Evolutionary conservation across 2,113 vertebrate genomes (phyloP).

Genomic region (Crotalus viridis): DNA sequence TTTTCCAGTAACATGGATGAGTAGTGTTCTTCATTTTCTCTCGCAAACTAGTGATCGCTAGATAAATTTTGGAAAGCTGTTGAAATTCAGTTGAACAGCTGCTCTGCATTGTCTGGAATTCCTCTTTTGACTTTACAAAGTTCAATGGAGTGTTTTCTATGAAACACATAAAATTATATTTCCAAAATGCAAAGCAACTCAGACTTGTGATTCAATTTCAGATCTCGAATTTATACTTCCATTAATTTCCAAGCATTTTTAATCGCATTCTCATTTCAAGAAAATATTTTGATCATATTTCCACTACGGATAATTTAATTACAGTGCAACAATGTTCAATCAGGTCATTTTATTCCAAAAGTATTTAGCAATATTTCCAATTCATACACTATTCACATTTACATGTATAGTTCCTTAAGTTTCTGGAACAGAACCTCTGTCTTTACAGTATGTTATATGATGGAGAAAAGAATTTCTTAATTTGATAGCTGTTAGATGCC

Average conservation of each 20-base stretch:
- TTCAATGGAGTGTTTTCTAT: slow-evolving; percentile 59
- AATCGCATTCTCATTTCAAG: slow-evolving; percentile 59
- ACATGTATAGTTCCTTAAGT: slow-evolving; percentile 63
- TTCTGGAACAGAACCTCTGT: slow-evolving; percentile 64
- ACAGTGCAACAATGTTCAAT: slow-evolving; percentile 40
- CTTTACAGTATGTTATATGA: slow-evolving; percentile 67
- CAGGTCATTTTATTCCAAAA: slow-evolving; percentile 59
- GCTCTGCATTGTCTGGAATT: slow-evolving; percentile 54
- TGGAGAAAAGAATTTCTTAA: slow-evolving; percentile 67
- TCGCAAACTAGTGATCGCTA: slow-evolving; percentile 51
- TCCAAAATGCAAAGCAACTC: slow-evolving; percentile 35
- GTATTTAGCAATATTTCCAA: slow-evolving; percentile 62
- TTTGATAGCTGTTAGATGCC: slow-evolving; percentile 71
- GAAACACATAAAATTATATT: slow-evolving; percentile 45
- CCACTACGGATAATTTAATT: slow-evolving; percentile 51
- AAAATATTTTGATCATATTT: slow-evolving; percentile 63
- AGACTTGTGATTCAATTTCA: slow-evolving; percentile 22
- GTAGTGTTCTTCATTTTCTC: slow-evolving; percentile 49
- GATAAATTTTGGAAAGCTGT: slow-evolving; percentile 47
- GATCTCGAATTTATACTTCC: slow-evolving; percentile 55
- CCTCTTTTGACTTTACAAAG: slow-evolving; percentile 46
- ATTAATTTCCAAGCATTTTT: slow-evolving; percentile 54
- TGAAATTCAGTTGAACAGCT: slow-evolving; percentile 51
- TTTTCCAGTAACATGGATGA: slow-evolving; percentile 64
- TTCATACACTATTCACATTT: slow-evolving; percentile 61